These are phyloP conservation scores for Nestor notabilis DNA, from an alignment of 2,113 vertebrate genomes.

Conservation along the genomic window DNA sequence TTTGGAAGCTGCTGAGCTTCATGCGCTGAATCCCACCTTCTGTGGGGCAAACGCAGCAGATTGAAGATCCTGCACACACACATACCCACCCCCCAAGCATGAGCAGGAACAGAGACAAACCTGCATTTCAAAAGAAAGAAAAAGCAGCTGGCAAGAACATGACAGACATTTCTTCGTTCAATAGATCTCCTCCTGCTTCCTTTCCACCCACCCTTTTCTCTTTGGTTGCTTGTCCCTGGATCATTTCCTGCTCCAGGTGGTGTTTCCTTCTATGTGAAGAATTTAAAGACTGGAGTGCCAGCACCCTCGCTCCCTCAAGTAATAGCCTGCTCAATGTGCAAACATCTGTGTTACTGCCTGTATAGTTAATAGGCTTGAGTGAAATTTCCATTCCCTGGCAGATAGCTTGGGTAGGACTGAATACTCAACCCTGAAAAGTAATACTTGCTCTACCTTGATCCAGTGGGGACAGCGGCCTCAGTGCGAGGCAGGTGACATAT, in stretches of 20 bases:
- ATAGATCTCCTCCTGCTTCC: neutral
- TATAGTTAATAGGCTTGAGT: neutral
- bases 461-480: neutral
- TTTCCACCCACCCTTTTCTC: neutral
- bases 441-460: neutral
- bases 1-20: constrained; percentile 31
- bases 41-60: constrained; percentile 17
- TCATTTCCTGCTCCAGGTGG: constrained; percentile 37
- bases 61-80: neutral
- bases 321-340: neutral
- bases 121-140: neutral
- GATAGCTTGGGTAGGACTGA: neutral
- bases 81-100: neutral
- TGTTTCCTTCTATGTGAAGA: neutral
- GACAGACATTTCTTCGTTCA: constrained; percentile 37
- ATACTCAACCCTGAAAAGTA: neutral
- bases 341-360: constrained; percentile 33
- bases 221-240: constrained; percentile 42
- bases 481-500: neutral
- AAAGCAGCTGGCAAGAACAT: constrained; percentile 34
- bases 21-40: constrained; percentile 1
- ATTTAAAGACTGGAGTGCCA: neutral
- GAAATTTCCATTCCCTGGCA: constrained; percentile 5
- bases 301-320: neutral
- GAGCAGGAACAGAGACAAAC: neutral